Evolutionary conservation across 2,888 invertebrate genomes (phyloP), one percentile per base, ranked within the genome.

Genomic region (Brenthis daphne): DNA sequence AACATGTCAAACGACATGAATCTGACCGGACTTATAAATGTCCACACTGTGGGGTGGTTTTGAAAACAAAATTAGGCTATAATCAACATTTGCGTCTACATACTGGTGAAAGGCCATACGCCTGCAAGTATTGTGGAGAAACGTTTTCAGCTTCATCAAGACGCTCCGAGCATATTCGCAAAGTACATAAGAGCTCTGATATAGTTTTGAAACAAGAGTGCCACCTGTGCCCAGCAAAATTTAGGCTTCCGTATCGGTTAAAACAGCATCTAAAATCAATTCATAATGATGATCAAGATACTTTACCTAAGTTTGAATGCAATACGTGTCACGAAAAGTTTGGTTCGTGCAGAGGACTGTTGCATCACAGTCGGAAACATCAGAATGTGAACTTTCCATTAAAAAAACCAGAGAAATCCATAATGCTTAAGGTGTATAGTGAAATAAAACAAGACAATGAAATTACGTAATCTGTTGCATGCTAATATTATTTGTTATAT

Each of bases 61-160:
- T 92, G 0, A 88, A 86, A 73, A 83, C 85, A 0, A 88, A 83
- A 50, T 73, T 90, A 0, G 91, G 91, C 0, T 87, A 85, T 47
- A 77, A 75, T 0, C 91, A 91, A 65, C 91, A 92, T 60, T 57
- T 87, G n/a, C 79, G 91, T 0, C 73, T 91, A 0, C 91, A 92
- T 56, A 89, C 89, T 0, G 91, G 91, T 0, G 91, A 92, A 65
- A 80, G 80, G 3, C 91, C 91, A 0, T 92, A 91, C 48, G 29
- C 75, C 0, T 92, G 91, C 61, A 77, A 82, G 29, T 76, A 82
- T 47, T 92, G 91, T 58, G 83, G 84, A 0, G 87, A 88, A 66
- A 77, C 84, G 0, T 92, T 92, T 73, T 85, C 86, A 0, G 88
- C 89, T 0, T 88, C 91, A 0, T 91, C 91, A 0, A 77, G 91